These are phyloP conservation scores for Molorchus minor DNA, from an alignment of 2,888 invertebrate species.

Conservation along the genomic window DNA sequence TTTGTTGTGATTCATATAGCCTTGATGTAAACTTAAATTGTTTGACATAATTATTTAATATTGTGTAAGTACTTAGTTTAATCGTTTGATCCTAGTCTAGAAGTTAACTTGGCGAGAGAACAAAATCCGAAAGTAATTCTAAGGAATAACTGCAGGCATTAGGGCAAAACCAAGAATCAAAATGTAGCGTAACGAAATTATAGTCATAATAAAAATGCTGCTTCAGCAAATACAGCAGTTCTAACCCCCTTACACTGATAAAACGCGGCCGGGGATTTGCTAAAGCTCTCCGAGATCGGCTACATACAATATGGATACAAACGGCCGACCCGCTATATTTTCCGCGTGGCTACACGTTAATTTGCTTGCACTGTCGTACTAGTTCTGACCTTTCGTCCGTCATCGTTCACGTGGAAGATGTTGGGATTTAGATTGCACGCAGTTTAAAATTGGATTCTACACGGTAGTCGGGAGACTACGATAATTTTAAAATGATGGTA, in stretches of 20 bases:
- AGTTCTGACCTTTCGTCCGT: conserved; percentile 53
- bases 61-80: too few relatives aligned
- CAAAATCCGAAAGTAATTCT: conserved; percentile 27
- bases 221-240: conserved; percentile 60
- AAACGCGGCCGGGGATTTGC: conserved; percentile 57
- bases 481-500: conserved; percentile 26
- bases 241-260: conserved; percentile 60
- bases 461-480: conserved; percentile 27
- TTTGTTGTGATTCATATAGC: too few relatives aligned
- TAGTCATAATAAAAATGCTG: conserved; percentile 51
- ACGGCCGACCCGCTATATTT: conserved; percentile 57
- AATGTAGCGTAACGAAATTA: conserved; percentile 53
- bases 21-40: too few relatives aligned
- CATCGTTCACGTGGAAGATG: conserved; percentile 57
- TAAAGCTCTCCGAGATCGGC: conserved; percentile 52
- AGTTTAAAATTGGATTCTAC: conserved; percentile 49
- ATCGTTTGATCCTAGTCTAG: background rate
- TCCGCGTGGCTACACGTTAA: conserved; percentile 60
- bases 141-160: conserved; percentile 34
- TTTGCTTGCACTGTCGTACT: conserved; percentile 58
- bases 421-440: conserved; percentile 53
- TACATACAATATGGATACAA: conserved; percentile 51
- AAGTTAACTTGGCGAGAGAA: conserved; percentile 26
- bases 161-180: conserved; percentile 38
- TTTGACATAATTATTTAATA: too few relatives aligned